Conservation (phyloP, 2,888 invertebrate species). For the Lapara coniferarum region DNA sequence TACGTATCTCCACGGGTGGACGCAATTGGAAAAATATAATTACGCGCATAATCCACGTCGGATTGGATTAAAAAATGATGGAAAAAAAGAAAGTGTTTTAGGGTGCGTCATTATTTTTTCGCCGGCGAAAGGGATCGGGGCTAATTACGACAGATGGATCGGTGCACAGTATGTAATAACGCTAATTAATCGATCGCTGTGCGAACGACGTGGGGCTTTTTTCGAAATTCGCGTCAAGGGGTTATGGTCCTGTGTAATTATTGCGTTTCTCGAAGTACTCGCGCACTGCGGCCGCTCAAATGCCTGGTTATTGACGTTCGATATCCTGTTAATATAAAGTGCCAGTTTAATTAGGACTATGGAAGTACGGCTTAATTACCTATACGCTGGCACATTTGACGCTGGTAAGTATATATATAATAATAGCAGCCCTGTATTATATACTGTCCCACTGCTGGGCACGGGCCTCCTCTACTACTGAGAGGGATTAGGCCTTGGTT, state of each 20-base stretch:
- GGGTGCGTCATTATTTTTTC: conserved; percentile 82
- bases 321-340: conserved; percentile 1
- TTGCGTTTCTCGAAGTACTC: conserved; percentile 30
- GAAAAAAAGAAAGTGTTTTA: conserved; percentile 81
- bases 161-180: conserved; percentile 75
- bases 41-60: conserved; percentile 83
- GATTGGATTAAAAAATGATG: conserved; percentile 83
- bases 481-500: too few relatives aligned
- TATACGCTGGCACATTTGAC: not conserved
- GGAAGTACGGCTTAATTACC: not conserved
- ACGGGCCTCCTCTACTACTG: too few relatives aligned
- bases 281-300: conserved; percentile 16
- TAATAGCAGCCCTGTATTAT: too few relatives aligned
- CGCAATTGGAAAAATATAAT: conserved; percentile 84
- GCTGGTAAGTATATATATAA: not conserved
- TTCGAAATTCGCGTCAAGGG: conserved; percentile 46
- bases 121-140: conserved; percentile 72
- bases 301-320: conserved; percentile 27
- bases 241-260: conserved; percentile 38
- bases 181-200: conserved; percentile 80
- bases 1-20: conserved; percentile 69
- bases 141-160: conserved; percentile 83
- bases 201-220: conserved; percentile 60
- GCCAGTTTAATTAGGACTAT: conserved; percentile 15
- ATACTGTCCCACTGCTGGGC: too few relatives aligned